Conservation (phyloP, 2,888 invertebrate species). For the Phaedon cochleariae region DNA sequence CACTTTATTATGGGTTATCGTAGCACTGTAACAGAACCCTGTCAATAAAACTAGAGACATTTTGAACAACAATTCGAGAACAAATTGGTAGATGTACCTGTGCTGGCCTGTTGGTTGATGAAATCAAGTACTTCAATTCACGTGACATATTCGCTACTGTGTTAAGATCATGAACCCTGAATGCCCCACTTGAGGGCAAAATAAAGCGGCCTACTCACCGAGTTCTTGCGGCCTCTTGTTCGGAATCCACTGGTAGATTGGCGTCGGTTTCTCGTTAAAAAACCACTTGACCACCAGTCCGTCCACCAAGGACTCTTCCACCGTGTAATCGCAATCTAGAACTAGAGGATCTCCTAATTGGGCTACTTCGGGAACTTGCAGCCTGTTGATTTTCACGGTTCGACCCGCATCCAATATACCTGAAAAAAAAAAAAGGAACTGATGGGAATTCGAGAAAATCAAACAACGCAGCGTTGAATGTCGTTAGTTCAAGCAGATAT, state of each 20-base stretch:
- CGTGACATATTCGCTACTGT: too few relatives aligned
- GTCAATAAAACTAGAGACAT: too few relatives aligned
- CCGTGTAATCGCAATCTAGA: conserved; percentile 66
- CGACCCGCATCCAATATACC: conserved; percentile 1
- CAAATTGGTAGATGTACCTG: too few relatives aligned
- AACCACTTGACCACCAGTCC: conserved; percentile 70
- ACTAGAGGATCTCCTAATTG: conserved; percentile 63
- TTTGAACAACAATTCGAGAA: too few relatives aligned
- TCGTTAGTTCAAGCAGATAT: too few relatives aligned
- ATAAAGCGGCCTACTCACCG: conserved; percentile 54
- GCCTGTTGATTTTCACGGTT: conserved; percentile 54
- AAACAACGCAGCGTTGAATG: too few relatives aligned
- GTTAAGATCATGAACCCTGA: too few relatives aligned
- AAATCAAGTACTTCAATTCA: too few relatives aligned
- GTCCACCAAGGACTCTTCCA: conserved; percentile 57
- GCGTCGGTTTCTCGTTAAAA: conserved; percentile 60
- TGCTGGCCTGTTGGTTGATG: too few relatives aligned
- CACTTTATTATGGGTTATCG: too few relatives aligned
- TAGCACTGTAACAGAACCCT: too few relatives aligned
- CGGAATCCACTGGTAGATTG: conserved; percentile 70
- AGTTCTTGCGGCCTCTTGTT: conserved; percentile 61
- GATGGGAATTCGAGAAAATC: too few relatives aligned
- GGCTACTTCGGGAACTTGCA: conserved; percentile 59
- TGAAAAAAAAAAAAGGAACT: not conserved
- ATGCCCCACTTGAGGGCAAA: not conserved